A percentile compares a stretch with the other conserved stretches of the same genome.
Evolutionary conservation across 2,113 vertebrate species (phyloP).

Genomic region (Chitala chitala): DNA sequence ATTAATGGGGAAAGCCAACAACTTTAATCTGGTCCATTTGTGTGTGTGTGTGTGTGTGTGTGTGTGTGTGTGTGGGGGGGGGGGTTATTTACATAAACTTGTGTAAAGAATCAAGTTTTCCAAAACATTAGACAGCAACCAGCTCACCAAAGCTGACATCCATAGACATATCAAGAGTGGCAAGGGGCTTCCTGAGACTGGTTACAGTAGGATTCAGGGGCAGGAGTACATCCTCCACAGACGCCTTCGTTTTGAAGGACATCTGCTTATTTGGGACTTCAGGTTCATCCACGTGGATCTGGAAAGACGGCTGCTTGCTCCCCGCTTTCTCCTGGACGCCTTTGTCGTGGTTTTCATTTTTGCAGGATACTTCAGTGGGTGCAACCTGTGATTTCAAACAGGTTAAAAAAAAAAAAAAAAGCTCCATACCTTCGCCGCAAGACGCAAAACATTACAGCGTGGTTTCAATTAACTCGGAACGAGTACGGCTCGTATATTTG

Average conservation of each 20-base stretch:
- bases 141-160: conserved; percentile 76
- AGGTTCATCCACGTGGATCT: conserved; percentile 80
- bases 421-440: too few relatives aligned
- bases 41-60: too few relatives aligned
- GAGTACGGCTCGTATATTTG: too few relatives aligned
- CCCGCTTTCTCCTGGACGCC: conserved; percentile 54
- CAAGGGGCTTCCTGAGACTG: conserved; percentile 71
- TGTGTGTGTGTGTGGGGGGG: too few relatives aligned
- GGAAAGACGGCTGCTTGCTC: conserved; percentile 60
- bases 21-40: too few relatives aligned
- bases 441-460: too few relatives aligned
- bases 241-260: conserved; percentile 32
- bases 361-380: conserved; percentile 46
- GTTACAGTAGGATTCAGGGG: conserved; percentile 58
- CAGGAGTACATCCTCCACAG: conserved; percentile 45
- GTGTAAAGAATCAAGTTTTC: too few relatives aligned
- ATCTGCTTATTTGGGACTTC: conserved; percentile 56
- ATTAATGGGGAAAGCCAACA: neutral
- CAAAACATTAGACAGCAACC: neutral
- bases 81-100: too few relatives aligned
- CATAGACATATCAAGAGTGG: conserved; percentile 69
- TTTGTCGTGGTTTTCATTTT: conserved; percentile 59
- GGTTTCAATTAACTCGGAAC: too few relatives aligned
- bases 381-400: conserved; percentile 45
- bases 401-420: neutral